Evolutionary conservation across 2,113 vertebrate genomes (phyloP).

Genomic region (Pycnonotus jocosus): DNA sequence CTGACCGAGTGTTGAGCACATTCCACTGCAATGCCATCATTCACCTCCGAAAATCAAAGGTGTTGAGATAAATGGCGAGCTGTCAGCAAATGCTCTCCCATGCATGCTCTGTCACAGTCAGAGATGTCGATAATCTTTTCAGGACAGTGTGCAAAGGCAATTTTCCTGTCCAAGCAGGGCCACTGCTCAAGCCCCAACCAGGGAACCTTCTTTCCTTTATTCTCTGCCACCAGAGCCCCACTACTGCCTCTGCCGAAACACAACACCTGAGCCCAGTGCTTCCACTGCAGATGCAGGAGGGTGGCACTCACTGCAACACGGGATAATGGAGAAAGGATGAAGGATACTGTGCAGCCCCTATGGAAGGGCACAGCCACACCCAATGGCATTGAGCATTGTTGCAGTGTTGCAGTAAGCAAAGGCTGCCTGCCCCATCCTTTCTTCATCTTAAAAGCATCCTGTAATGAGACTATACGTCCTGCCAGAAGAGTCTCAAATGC

Average conservation of each 20-base stretch:
- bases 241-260: neutral
- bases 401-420: neutral
- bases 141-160: neutral
- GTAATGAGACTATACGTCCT: fast-evolving
- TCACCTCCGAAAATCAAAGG: neutral
- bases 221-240: neutral
- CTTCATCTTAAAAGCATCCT: neutral
- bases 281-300: neutral
- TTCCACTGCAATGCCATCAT: neutral
- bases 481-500: neutral
- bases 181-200: neutral
- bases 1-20: neutral
- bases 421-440: neutral
- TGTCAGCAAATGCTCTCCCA: neutral
- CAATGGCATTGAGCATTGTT: fast-evolving
- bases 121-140: neutral
- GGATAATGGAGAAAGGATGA: neutral
- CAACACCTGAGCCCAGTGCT: fast-evolving
- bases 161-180: neutral
- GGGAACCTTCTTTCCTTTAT: neutral
- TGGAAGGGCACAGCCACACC: neutral
- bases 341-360: neutral
- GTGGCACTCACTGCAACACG: neutral
- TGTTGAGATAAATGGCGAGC: neutral
- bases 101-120: fast-evolving